Percentiles rank a stretch among this genome's conserved stretches.
phyloP scores from a whole-genome alignment of 2,888 invertebrate species.

The Xestia c-nigrum region DNA sequence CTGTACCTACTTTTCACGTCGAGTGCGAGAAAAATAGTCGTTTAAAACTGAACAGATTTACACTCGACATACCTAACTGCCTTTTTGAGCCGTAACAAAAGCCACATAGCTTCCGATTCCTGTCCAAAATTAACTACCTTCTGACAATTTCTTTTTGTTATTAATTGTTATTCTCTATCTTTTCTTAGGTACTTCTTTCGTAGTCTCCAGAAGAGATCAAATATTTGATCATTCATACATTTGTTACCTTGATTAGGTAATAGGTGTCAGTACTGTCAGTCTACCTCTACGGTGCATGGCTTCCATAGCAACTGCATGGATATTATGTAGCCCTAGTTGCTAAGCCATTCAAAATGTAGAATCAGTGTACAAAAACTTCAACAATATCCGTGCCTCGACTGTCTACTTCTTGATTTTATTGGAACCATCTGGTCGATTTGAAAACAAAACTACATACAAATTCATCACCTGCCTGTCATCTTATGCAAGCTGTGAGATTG shows the following conservation, averaged over 20 bases:
- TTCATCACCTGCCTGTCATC: conserved; percentile 47
- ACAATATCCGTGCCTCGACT: conserved; percentile 17
- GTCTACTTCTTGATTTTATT: conserved; percentile 43
- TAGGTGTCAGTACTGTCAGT: too few relatives aligned
- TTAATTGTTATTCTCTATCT: too few relatives aligned
- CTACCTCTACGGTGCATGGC: background rate
- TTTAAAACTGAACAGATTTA: too few relatives aligned
- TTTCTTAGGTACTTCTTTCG: too few relatives aligned
- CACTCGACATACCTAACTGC: too few relatives aligned
- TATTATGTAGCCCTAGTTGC: background rate
- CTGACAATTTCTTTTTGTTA: too few relatives aligned
- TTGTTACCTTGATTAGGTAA: too few relatives aligned
- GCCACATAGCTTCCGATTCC: background rate
- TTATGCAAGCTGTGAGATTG: conserved; percentile 43
- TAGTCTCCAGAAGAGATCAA: too few relatives aligned
- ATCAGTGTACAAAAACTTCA: conserved; percentile 22
- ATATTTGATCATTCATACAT: too few relatives aligned
- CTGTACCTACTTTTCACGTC: too few relatives aligned
- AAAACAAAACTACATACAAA: conserved; percentile 32
- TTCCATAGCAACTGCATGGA: background rate
- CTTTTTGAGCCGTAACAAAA: background rate
- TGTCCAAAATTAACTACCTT: background rate
- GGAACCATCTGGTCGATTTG: conserved; percentile 34
- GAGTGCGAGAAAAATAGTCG: too few relatives aligned
- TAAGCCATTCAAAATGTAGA: background rate